phyloP scores from a whole-genome alignment of 2,797 vertebrate species.

The Limosa lapponica region DNA sequence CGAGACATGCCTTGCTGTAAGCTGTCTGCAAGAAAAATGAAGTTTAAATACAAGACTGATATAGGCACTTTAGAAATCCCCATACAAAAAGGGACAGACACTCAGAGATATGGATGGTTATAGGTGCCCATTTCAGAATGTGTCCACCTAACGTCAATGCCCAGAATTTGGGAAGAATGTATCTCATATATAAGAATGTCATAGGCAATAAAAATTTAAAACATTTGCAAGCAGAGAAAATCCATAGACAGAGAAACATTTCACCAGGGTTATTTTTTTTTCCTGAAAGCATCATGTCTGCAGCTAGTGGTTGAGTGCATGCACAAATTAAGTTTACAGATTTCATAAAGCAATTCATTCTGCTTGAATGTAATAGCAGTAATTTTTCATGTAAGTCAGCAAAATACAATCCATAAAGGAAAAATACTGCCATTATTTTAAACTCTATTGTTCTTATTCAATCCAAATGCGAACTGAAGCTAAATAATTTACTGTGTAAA shows the following conservation, averaged over 20 bases:
- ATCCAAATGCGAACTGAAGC: conserved; percentile 53
- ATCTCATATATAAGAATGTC: conserved; percentile 1
- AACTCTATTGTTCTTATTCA: conserved; percentile 72
- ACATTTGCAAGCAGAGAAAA: conserved; percentile 33
- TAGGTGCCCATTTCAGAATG: conserved; percentile 24
- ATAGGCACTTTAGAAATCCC: background rate
- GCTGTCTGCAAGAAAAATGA: conserved; percentile 48
- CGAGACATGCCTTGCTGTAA: conserved; percentile 40
- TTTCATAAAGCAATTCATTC: conserved; percentile 75
- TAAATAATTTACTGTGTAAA: conserved; percentile 74
- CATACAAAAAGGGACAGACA: background rate
- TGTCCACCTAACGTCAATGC: background rate
- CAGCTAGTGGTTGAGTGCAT: conserved; percentile 50
- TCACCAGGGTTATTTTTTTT: conserved; percentile 50
- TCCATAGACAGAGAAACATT: conserved; percentile 47
- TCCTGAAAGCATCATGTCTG: conserved; percentile 38
- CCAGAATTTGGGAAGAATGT: background rate
- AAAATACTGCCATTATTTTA: conserved; percentile 69
- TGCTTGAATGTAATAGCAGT: conserved; percentile 72
- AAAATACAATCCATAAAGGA: conserved; percentile 69
- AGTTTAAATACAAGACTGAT: background rate
- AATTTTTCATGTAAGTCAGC: conserved; percentile 80
- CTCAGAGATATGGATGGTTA: background rate
- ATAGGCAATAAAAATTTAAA: conserved; percentile 53
- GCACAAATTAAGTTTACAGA: conserved; percentile 78